Conservation (phyloP, 2,888 invertebrate species). For the Acronicta leporina region DNA sequence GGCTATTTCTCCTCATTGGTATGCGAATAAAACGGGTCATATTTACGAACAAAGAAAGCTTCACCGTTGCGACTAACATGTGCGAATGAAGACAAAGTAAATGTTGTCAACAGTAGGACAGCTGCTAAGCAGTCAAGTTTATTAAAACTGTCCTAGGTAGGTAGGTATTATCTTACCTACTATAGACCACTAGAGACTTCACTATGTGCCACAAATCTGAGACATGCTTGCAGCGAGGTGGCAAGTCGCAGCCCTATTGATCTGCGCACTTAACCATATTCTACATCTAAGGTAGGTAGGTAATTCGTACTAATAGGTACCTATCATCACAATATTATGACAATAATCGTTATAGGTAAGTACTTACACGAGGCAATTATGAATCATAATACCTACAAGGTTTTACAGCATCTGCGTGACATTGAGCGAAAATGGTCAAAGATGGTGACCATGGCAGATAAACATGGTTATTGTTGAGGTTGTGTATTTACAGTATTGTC, state of each 20-base stretch:
- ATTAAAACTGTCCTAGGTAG: no score
- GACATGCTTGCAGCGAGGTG: no score
- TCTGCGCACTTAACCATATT: no score
- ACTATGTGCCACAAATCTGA: no score
- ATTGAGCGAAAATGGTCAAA: conserved; percentile 63
- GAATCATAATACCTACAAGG: conserved; percentile 59
- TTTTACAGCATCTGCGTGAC: conserved; percentile 58
- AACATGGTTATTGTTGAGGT: conserved; percentile 30
- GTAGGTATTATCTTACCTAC: no score
- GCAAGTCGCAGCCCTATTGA: no score
- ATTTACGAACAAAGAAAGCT: conserved; percentile 33
- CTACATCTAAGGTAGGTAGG: no score
- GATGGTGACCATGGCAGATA: conserved; percentile 46
- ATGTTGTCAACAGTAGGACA: neutral
- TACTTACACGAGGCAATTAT: conserved; percentile 24
- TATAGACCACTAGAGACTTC: no score
- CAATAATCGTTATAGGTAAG: neutral
- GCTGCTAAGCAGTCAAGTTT: no score
- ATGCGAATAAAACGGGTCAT: conserved; percentile 23
- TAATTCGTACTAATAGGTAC: no score
- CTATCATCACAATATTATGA: no score
- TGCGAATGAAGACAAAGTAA: conserved; percentile 12
- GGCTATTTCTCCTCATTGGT: conserved; percentile 21
- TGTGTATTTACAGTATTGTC: conserved; percentile 29
- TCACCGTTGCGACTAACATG: conserved; percentile 2